Evolutionary conservation across 1,140 invertebrate genomes (phyloP), one percentile per base, ranked within the genome.

Genomic region (Eumeta japonica): DNA sequence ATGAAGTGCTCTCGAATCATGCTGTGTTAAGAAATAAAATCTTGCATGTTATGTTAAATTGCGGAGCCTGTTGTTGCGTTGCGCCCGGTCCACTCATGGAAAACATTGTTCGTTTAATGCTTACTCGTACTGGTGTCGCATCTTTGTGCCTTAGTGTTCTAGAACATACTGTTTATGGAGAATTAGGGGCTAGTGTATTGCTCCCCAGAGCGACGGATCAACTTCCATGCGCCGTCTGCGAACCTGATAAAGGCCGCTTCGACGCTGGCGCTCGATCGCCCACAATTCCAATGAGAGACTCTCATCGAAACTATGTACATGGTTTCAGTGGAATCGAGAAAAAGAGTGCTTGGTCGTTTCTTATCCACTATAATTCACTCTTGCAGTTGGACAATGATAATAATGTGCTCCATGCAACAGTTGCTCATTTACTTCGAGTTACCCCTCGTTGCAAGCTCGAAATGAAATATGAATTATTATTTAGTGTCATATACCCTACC

Each of bases 1-100:
- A 78, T 16, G 67, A 78, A 13, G 52, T 74, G 1, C 53, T 76
- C 3, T 55, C 62, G 0, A 71, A 73, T 5, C 41, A 49, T 3
- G 45, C 47, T 2, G 68, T 76, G 12, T 43, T 83, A 2, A 58
- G 77, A 24, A 50, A 75, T 10, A 71, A 79, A 41, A 46, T 83
- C 4, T 57, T 84, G 2, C 77, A 77, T 36, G 77, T 79, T 1
- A 79, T 79, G 61, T 72, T 77, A 10, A 58, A 61, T 7, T 78
- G 77, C 31, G 83, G 83, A 3, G 80, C 79, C 0, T 86, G 83
- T 49, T 86, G 83, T 39, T 86, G 83, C 51, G 80, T 83, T 44
- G 79, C 82, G 3, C 72, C 80, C 0, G 73, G 55, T 3, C 41
- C 55, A 29, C 47, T 76, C 1, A 57, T 75, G 58, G 66, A 74